Percentiles rank a stretch among this genome's conserved stretches.
These are phyloP conservation scores for Clostera curtula DNA, from an alignment of 2,888 invertebrate species.

Conservation along the genomic window DNA sequence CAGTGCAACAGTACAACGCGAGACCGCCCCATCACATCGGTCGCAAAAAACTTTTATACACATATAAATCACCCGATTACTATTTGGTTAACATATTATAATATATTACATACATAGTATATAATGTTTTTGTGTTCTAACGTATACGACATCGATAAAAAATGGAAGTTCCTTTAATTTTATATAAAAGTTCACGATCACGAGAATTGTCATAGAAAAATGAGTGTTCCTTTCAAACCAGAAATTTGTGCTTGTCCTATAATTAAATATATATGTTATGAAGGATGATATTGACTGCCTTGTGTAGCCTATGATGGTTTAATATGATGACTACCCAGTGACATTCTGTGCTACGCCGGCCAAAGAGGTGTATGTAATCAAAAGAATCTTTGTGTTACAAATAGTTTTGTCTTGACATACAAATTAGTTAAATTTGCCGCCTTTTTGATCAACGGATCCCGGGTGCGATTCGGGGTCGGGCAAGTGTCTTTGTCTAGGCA, in stretches of 20 bases:
- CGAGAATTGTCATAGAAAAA: slow-evolving; percentile 45
- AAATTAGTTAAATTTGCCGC: too few relatives aligned
- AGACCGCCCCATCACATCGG: slow-evolving; percentile 41
- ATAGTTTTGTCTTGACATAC: too few relatives aligned
- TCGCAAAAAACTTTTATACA: slow-evolving; percentile 43
- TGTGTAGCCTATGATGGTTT: too few relatives aligned
- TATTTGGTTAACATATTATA: slow-evolving; percentile 38
- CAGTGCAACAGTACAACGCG: slow-evolving; percentile 19
- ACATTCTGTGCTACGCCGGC: too few relatives aligned
- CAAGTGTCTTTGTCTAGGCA: too few relatives aligned
- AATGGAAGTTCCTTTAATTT: slow-evolving; percentile 32
- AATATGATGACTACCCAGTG: too few relatives aligned
- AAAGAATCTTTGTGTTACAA: too few relatives aligned
- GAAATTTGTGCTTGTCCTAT: slow-evolving; percentile 55
- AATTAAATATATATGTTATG: slow-evolving; percentile 17
- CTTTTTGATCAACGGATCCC: too few relatives aligned
- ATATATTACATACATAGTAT: slow-evolving; percentile 26
- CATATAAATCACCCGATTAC: slow-evolving; percentile 49
- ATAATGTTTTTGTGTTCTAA: slow-evolving; percentile 39
- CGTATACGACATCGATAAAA: slow-evolving; percentile 52
- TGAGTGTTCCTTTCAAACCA: slow-evolving; percentile 34
- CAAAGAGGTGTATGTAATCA: too few relatives aligned
- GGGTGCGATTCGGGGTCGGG: too few relatives aligned
- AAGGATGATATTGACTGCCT: too few relatives aligned
- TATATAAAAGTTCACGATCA: slow-evolving; percentile 43